phyloP scores from a whole-genome alignment of 2,888 invertebrate species.

The Emmelina monodactyla region DNA sequence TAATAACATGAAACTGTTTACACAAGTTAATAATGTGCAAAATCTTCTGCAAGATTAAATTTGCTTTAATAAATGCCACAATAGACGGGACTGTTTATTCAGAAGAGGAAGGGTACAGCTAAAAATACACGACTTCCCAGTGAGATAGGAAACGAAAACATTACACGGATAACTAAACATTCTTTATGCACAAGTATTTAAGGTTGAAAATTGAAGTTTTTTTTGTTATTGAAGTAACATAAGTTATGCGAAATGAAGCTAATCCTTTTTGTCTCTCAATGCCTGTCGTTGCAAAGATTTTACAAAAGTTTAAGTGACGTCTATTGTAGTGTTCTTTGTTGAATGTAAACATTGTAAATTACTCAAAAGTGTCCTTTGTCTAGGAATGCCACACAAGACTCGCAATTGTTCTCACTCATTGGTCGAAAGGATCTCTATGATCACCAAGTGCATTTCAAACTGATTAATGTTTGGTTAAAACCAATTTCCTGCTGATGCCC shows the following conservation, averaged over 20 bases:
- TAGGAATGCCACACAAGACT: conserved; percentile 42
- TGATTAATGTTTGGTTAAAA: too few species aligned
- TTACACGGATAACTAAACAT: conserved; percentile 10
- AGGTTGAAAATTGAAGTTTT: conserved; percentile 20
- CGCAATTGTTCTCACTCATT: neutral
- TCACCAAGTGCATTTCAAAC: too few species aligned
- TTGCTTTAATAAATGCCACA: conserved; percentile 26
- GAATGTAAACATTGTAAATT: conserved; percentile 55
- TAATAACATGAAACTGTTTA: conserved; percentile 40
- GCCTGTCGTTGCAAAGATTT: conserved; percentile 59
- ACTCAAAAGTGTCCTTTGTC: conserved; percentile 36
- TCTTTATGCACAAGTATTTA: conserved; percentile 16
- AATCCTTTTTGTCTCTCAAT: conserved; percentile 55
- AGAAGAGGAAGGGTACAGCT: conserved; percentile 38
- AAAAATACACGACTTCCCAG: conserved; percentile 37
- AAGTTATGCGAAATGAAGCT: conserved; percentile 14
- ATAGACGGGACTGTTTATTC: conserved; percentile 36
- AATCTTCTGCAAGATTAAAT: conserved; percentile 34
- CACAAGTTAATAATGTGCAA: conserved; percentile 36
- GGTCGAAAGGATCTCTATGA: too few species aligned
- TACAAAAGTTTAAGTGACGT: conserved; percentile 46
- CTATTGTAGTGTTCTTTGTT: conserved; percentile 41
- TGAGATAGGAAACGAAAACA: conserved; percentile 12
- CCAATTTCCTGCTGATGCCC: too few species aligned
- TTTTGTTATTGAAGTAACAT: too few species aligned